These are phyloP conservation scores for Athetis lepigone DNA, from an alignment of 2,888 invertebrate genomes.

Conservation along the genomic window DNA sequence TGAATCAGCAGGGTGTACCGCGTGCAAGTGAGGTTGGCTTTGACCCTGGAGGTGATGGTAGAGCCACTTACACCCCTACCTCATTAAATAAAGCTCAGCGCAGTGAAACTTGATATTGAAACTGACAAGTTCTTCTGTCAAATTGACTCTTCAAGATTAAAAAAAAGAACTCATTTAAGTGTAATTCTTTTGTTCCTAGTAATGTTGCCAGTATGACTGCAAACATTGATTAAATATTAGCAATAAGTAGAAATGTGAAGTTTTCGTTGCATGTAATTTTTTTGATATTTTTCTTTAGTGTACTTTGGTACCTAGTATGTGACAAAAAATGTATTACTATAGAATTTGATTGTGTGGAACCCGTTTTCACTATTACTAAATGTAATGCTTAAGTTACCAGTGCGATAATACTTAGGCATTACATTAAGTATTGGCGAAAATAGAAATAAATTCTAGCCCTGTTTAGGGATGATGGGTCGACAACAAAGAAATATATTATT, in stretches of 20 bases:
- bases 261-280: background rate
- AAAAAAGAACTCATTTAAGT: background rate
- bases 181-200: slow-evolving; percentile 37
- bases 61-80: too few species aligned
- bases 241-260: slow-evolving; percentile 12
- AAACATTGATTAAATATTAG: slow-evolving; percentile 30
- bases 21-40: too few species aligned
- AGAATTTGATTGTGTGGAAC: background rate
- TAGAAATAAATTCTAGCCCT: too few species aligned
- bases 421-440: too few species aligned
- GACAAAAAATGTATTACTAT: slow-evolving; percentile 2
- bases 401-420: too few species aligned
- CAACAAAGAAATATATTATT: too few species aligned
- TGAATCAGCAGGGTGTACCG: too few species aligned
- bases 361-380: background rate
- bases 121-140: background rate
- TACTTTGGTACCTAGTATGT: background rate
- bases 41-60: too few species aligned
- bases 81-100: background rate
- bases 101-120: background rate
- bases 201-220: slow-evolving; percentile 54
- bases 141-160: background rate
- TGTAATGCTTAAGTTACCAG: background rate
- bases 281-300: background rate
- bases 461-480: too few species aligned